Conservation (phyloP, 1,140 invertebrate genomes). For the Microplitis demolitor region DNA sequence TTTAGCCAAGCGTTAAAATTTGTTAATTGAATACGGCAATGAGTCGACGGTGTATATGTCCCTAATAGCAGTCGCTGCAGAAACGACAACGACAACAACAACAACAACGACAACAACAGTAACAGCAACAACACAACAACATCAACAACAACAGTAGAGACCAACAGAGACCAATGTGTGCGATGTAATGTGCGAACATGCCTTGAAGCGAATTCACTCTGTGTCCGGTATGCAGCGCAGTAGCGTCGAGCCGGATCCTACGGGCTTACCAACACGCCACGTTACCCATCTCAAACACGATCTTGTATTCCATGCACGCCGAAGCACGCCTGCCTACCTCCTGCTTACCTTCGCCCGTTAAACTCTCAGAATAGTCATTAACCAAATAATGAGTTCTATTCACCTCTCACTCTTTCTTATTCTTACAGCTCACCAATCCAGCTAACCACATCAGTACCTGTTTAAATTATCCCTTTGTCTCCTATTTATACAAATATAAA, state of each 20-base stretch:
- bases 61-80: not conserved
- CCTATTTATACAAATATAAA: not conserved
- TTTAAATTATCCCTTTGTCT: not conserved
- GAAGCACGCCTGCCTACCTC: slow-evolving; percentile 33
- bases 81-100: too few species aligned
- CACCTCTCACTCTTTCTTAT: slow-evolving; percentile 13
- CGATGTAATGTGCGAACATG: not conserved
- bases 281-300: slow-evolving; percentile 59
- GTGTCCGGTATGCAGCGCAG: slow-evolving; percentile 27
- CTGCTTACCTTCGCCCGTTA: slow-evolving; percentile 30
- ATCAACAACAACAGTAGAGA: too few species aligned
- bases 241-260: slow-evolving; percentile 45
- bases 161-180: not conserved
- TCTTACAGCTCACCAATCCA: not conserved
- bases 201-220: slow-evolving; percentile 9
- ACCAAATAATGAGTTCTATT: slow-evolving; percentile 51
- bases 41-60: not conserved
- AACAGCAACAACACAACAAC: too few species aligned
- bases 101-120: too few species aligned
- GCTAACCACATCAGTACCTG: slow-evolving; percentile 1
- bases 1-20: slow-evolving; percentile 30
- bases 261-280: slow-evolving; percentile 36
- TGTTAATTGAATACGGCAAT: slow-evolving; percentile 46
- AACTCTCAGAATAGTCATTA: slow-evolving; percentile 57
- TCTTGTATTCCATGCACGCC: slow-evolving; percentile 53